Evolutionary conservation across 2,797 vertebrate species (phyloP), one percentile per base, ranked within the genome.

Genomic region (Chaunax sp.): DNA sequence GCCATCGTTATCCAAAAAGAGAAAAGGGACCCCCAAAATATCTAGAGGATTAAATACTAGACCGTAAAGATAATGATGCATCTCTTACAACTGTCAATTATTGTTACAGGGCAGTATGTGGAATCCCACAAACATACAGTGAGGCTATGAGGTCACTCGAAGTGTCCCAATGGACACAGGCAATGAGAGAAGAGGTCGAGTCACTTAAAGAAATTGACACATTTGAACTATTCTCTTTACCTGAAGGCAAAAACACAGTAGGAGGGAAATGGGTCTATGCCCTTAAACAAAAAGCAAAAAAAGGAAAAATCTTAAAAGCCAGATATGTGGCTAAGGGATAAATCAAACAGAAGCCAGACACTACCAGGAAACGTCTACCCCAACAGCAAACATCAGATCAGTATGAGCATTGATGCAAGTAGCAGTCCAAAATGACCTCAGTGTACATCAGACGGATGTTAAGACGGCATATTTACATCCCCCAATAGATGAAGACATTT

Each of bases 381-480:
- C 69, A 13, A 66, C 55, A 56, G 61, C 60, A 38, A 74, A 46
- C 30, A 6, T 79, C 11, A 51, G 23, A 1, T 67, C 69, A 35
- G 45, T 65, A n/a, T n/a, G n/a, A 22, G 71, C 60, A 11, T 18
- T 79, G 5, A 78, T 75, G 78, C 72, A 75, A 15, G 37, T 65
- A 41, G 44, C 72, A 15, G 72, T 68, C 5, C 72, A 79, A 28
- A 72, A 77, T 11, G 7, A 77, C 4, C 18, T 67, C 14, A 53
- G 49, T 6, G n/a, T 74, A 3, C 69, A 79, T 67, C 70, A 74
- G 19, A 77, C 71, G 73, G 70, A 77, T 45, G 54, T 83, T 0
- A 71, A 77, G 35, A 64, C 54, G 19, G 61, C 69, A 52, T 73
- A 83, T 25, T 61, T 77, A 6, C 72, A 67, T 70, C 73, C 72